Evolutionary conservation across 2,797 vertebrate species (phyloP).

Genomic region (Melanotaenia parkinsoni): DNA sequence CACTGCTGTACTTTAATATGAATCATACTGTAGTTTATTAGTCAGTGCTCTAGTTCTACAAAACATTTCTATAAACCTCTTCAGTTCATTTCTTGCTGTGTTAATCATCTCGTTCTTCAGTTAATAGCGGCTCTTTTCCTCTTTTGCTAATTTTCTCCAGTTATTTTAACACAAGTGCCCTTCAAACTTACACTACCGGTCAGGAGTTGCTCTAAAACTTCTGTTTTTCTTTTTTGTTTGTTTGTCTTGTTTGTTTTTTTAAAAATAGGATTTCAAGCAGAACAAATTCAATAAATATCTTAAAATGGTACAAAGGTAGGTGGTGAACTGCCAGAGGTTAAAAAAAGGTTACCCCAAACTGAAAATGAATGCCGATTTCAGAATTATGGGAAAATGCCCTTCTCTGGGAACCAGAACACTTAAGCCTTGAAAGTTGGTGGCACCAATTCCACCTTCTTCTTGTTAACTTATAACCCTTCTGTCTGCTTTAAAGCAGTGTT

Average conservation of each 20-base stretch:
- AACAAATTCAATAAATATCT: not conserved
- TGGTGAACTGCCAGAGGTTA: not conserved
- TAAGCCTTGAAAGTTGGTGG: not conserved
- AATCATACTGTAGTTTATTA: not conserved
- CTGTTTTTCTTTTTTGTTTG: not conserved
- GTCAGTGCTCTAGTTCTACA: not conserved
- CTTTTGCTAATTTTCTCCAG: not conserved
- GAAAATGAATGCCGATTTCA: no score
- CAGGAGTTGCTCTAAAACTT: not conserved
- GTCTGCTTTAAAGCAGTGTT: not conserved
- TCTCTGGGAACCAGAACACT: not conserved
- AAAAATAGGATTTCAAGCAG: not conserved
- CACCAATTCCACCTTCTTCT: not conserved
- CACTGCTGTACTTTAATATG: constrained; percentile 9
- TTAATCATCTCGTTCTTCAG: not conserved
- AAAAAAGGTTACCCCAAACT: not conserved
- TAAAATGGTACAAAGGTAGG: not conserved
- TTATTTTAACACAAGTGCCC: not conserved
- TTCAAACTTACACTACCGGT: not conserved
- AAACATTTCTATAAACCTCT: not conserved
- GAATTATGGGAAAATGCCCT: no score
- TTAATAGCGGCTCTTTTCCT: constrained; percentile 2
- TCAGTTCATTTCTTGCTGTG: not conserved
- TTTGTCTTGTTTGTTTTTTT: no score
- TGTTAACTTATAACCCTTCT: not conserved